Evolutionary conservation across 1,140 invertebrate genomes (phyloP), one percentile per base, ranked within the genome.

Genomic region (Meloidogyne exigua): DNA sequence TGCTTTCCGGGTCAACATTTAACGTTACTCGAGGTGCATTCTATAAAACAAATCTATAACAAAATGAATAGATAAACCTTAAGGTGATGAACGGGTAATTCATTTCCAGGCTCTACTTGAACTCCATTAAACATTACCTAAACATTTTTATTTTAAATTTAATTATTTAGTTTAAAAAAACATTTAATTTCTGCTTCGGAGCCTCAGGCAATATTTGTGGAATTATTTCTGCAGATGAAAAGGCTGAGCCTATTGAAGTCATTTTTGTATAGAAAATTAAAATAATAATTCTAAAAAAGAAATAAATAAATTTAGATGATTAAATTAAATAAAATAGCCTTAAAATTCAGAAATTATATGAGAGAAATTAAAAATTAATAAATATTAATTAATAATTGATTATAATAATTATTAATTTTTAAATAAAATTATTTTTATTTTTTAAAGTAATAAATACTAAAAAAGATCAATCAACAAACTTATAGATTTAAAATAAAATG

Each of bases 121-220:
- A 87, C 87, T 76, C 85, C 85, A 49, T 86, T 86, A 73, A 86
- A 87, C 36, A 64, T 70, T 39, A 86, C 81, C 86, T 86, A 26
- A 63, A 79, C 68, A 42, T 57, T 68, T 21, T n/a, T 42, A 66
- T 13, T 81, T 28, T 21, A 80, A 63, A 11, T 26, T 15, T 12
- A 49, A 21, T 79, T 68, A 26, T 12, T 21, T 64, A 69, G 49
- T 65, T 39, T 39, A 4, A 39, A 39, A 7, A 39, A n/a, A 87
- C 84, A 80, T 87, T 82, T 42, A 86, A 74, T 32, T 79, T 73
- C 70, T 86, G 75, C 39, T 81, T 71, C 15, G 85, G 85, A 21
- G 85, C 67, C 21, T 76, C 71, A 2, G 85, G 85, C 25, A 87
- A 76, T 71, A 86, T 81, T 21, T 80, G 79, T 36, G 85, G 85